A percentile compares a stretch with the other conserved stretches of the same genome.
Evolutionary conservation across 2,797 vertebrate species (phyloP).

Genomic region (Xiphorhynchus erythropygius): DNA sequence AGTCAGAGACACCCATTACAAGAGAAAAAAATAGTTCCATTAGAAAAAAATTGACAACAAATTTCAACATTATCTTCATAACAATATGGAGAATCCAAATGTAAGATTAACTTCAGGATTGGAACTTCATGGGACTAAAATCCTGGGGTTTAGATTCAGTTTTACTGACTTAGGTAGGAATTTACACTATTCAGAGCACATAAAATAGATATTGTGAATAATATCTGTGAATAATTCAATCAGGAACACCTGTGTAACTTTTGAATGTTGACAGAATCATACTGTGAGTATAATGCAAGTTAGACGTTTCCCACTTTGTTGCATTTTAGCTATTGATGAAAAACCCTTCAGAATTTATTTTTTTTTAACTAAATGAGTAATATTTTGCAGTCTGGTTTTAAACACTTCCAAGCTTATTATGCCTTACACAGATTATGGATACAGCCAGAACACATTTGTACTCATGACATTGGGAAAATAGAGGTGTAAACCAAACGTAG

Average conservation of each 20-base stretch:
- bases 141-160: neutral
- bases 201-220: neutral
- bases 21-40: neutral
- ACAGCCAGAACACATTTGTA: neutral
- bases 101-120: neutral
- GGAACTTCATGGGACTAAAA: neutral
- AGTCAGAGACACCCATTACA: neutral
- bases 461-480: neutral
- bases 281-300: neutral
- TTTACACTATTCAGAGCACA: neutral
- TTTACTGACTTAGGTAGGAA: neutral
- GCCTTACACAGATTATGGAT: neutral
- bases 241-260: neutral
- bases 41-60: neutral
- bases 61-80: neutral
- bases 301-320: neutral
- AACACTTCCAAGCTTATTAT: neutral
- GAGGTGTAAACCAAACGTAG: neutral
- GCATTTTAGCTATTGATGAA: neutral
- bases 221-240: neutral
- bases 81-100: neutral
- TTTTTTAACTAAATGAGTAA: neutral
- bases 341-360: neutral
- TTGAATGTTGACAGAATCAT: neutral
- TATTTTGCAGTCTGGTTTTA: neutral